A percentile compares a stretch with the other conserved stretches of the same genome.
phyloP scores from a whole-genome alignment of 2,113 vertebrate genomes.

The Neopipo cinnamomea region DNA sequence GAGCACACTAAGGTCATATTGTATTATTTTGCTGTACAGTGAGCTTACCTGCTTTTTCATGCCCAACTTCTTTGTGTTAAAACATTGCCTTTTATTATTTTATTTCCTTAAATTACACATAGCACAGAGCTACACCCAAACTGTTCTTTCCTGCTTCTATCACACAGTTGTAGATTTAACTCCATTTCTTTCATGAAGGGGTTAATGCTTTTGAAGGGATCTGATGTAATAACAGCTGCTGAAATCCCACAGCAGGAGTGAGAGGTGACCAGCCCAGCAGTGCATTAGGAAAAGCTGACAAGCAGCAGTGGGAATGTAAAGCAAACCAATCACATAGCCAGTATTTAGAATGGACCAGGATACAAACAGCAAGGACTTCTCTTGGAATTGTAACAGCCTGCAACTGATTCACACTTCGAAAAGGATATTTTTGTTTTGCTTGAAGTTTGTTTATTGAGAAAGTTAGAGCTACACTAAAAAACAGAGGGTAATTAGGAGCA shows the following conservation, averaged over 20 bases:
- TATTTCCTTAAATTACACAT: background rate
- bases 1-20: background rate
- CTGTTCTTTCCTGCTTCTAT: background rate
- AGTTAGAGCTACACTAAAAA: background rate
- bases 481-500: background rate
- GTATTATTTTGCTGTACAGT: background rate
- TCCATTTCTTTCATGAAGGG: background rate
- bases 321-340: background rate
- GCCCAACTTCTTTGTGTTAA: background rate
- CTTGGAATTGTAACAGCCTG: background rate
- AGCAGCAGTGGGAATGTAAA: background rate
- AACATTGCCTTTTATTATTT: background rate
- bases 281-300: background rate
- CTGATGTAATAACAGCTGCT: background rate
- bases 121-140: background rate
- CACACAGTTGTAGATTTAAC: background rate
- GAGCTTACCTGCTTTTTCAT: background rate
- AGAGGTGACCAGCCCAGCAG: background rate
- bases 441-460: background rate
- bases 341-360: background rate
- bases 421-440: background rate
- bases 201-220: background rate
- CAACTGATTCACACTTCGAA: background rate
- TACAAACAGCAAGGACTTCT: background rate
- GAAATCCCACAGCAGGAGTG: background rate